Percentiles rank a stretch among this genome's conserved stretches.
These are phyloP conservation scores for Selene dorsalis DNA, from an alignment of 2,797 vertebrate genomes.

Conservation along the genomic window DNA sequence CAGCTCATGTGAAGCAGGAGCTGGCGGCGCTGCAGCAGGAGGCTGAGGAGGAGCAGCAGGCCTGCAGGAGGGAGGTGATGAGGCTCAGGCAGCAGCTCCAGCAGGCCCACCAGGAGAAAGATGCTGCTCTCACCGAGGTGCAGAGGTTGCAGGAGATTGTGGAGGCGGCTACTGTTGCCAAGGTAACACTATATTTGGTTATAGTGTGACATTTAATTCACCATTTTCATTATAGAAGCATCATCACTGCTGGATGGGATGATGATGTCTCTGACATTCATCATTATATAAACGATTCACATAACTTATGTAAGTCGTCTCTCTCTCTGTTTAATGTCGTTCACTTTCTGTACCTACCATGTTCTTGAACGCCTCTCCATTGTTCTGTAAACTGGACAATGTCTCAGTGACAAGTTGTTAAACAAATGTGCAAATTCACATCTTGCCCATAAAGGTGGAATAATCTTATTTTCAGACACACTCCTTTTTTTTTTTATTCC, in stretches of 20 bases:
- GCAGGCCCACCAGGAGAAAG: slow-evolving; percentile 25
- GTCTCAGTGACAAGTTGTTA: not conserved
- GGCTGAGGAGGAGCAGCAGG: slow-evolving; percentile 77
- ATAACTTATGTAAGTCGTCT: not conserved
- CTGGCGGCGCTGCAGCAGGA: slow-evolving; percentile 76
- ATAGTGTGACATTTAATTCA: not conserved
- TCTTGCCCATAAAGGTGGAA: too few species aligned
- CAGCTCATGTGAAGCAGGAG: slow-evolving; percentile 78
- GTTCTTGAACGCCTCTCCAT: not conserved
- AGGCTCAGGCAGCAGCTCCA: slow-evolving; percentile 43
- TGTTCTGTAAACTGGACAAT: not conserved
- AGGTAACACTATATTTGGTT: not conserved
- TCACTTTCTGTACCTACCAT: not conserved
- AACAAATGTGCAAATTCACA: not conserved
- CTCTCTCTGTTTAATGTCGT: not conserved
- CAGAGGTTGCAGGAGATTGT: not conserved
- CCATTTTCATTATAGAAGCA: not conserved
- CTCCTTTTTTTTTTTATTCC: too few species aligned
- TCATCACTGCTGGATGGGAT: not conserved
- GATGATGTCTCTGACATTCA: not conserved
- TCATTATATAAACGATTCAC: not conserved
- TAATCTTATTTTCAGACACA: too few species aligned
- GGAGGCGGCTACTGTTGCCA: slow-evolving; percentile 5
- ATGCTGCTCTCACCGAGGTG: not conserved
- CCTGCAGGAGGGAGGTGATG: slow-evolving; percentile 73